Evolutionary conservation across 2,113 vertebrate species (phyloP).

Genomic region (Leptocoma aspasia): DNA sequence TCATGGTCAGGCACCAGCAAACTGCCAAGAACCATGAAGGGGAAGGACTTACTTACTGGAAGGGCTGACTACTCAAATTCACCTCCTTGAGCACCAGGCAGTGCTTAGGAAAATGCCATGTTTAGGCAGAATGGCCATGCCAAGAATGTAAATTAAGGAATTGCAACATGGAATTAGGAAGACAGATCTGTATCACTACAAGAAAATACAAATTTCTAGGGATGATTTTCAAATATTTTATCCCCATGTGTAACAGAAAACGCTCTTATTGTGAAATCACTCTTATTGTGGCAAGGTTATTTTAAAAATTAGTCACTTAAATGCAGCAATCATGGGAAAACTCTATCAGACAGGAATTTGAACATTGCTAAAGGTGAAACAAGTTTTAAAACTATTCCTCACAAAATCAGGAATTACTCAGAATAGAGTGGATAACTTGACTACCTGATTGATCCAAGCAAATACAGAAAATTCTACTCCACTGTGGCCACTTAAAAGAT

Average conservation of each 20-base stretch:
- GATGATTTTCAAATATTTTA: neutral
- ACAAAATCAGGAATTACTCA: neutral
- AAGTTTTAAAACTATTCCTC: neutral
- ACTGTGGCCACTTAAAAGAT: neutral
- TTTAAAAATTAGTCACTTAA: neutral
- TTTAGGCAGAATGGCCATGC: neutral
- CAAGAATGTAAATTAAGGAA: neutral
- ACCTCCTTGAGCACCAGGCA: neutral
- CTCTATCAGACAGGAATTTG: neutral
- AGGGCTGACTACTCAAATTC: neutral
- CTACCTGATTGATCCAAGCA: neutral
- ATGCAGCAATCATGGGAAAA: neutral
- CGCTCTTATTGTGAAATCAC: accelerated
- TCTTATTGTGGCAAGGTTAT: neutral
- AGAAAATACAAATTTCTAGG: neutral
- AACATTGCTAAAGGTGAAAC: neutral
- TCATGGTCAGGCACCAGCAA: neutral
- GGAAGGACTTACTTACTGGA: neutral
- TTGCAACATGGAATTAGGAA: neutral
- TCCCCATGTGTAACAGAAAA: neutral
- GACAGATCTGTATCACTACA: accelerated
- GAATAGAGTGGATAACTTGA: neutral
- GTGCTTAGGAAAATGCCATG: neutral
- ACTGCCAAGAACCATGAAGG: neutral
- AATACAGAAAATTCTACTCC: neutral